Conservation (phyloP, 2,888 invertebrate genomes). For the Axea sp. region DNA sequence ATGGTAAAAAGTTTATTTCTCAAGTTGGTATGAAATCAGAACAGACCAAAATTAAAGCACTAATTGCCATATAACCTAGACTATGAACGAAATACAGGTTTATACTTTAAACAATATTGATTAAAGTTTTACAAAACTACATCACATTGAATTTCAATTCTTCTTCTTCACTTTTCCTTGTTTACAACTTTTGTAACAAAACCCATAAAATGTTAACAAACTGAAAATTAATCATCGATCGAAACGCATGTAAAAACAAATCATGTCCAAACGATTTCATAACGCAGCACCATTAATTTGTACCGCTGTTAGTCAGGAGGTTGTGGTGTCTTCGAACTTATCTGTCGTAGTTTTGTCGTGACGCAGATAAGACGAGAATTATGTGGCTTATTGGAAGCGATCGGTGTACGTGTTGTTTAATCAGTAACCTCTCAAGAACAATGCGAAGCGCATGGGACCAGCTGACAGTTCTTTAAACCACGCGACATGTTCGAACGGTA, state of each 20-base stretch:
- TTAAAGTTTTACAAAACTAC: too few species aligned
- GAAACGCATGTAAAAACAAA: too few species aligned
- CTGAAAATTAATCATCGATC: constrained; percentile 1
- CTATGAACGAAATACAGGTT: too few species aligned
- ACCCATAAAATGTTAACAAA: too few species aligned
- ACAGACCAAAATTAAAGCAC: too few species aligned
- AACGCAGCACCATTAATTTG: background rate
- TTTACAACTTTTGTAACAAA: too few species aligned
- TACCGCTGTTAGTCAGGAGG: constrained; percentile 4
- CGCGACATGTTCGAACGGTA: constrained; percentile 44
- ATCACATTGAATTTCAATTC: too few species aligned
- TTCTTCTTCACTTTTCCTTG: too few species aligned
- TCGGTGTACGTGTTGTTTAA: constrained; percentile 29
- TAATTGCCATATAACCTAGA: too few species aligned
- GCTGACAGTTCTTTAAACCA: constrained; percentile 25
- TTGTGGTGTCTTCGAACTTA: constrained; percentile 8
- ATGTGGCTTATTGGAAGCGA: constrained; percentile 44
- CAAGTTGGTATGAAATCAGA: too few species aligned
- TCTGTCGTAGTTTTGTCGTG: constrained; percentile 7
- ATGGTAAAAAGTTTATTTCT: too few species aligned
- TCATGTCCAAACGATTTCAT: background rate
- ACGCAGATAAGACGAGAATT: constrained; percentile 29
- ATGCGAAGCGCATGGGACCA: constrained; percentile 19
- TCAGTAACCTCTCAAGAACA: constrained; percentile 40
- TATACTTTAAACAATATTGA: too few species aligned